Base-by-base conservation (phyloP, 2,888 invertebrate genomes). In the Meghimatium bilineatum region DNA sequence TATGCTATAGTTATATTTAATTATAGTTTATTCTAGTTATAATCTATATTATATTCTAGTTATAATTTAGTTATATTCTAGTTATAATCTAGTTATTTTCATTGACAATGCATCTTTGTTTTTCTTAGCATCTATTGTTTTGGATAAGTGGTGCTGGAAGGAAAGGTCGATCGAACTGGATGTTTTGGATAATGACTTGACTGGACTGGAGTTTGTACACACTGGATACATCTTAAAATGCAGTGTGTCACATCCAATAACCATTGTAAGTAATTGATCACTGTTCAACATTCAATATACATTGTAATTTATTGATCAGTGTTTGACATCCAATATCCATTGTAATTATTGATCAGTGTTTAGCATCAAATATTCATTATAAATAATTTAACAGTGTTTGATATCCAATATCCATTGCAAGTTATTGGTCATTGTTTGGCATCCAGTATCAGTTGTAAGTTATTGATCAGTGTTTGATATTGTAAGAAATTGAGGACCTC, bases 141-240 rank as follows among this genome's bases (percentile, higher is more conserved):
- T 95, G 44, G 96, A 95, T 79, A 95, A 95, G 79, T 96, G 97
- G 91, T 99, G 99, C 94, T 99, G 98, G 97, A 95, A 96, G 87
- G 95, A 95, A 81, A 94, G 95, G 1, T 92, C 93, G 5, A 74
- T 93, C 76, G 90, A 91, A 20, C 88, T 95, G 69, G 91, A 93
- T 29, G 93, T 95, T 2, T 90, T 90, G 8, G 94, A 94, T 85
- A 87, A 91, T 67, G 94, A 95, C 88, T 88, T 94, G 0, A 95
- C 87, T 5, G 96, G 96, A 0, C 93, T 95, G n/a, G 89, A 90
- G 75, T 97, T 98, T 92, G 92, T 95, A 38, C 97, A 98, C 92
- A 96, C 95, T 60, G 98, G 98, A 0, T 97, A 96, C 93, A 95
- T 95, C 74, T 95, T 97, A 82, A 95, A 95, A 8, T 95, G 96